Evolutionary conservation across 2,113 vertebrate species (phyloP), one percentile per base, ranked within the genome.

Genomic region (Thalassarche chlororhynchos): DNA sequence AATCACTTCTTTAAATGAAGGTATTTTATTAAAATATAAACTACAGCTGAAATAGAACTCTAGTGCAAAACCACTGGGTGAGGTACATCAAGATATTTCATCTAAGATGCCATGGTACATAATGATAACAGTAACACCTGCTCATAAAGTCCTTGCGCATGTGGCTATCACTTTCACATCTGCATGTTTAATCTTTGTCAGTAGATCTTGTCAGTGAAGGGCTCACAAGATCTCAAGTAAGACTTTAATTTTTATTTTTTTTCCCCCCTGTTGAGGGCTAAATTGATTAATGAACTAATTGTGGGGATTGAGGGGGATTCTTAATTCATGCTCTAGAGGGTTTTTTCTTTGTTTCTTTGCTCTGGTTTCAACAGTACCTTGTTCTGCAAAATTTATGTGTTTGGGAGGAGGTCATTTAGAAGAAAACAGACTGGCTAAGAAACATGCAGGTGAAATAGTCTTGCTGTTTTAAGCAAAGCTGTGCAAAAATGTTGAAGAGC

Each of bases 251-350:
- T 14, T n/a, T 69, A 3, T 24, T 14, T 10, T 11, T 5, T 4
- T 1, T 18, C 44, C 5, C 2, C 17, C 1, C 25, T 23, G 4
- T 5, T 61, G 26, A 47, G 60, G 10, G 3, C 9, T 84, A 40
- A 44, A 69, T 46, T 44, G 49, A 72, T 76, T 65, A 47, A 55
- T 26, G 21, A 65, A 26, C 3, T 66, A 61, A 31, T 75, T 66
- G 3, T 61, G 20, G 78, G 31, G 34, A 58, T 17, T 77, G 57
- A 71, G 13, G 25, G 16, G 6, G 6, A 40, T 84, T 87, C 23
- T 72, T 49, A 61, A 12, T 57, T 68, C 8, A 24, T 25, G 4
- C 19, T 69, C 46, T 70, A 9, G 31, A 31, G 8, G 8, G 4
- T 25, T 70, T 72, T 83, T 82, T 14, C 1, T 61, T 65, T 38